These are phyloP conservation scores for Sylvilagus floridanus DNA, from an alignment of 2,797 vertebrate genomes.

Conservation along the genomic window DNA sequence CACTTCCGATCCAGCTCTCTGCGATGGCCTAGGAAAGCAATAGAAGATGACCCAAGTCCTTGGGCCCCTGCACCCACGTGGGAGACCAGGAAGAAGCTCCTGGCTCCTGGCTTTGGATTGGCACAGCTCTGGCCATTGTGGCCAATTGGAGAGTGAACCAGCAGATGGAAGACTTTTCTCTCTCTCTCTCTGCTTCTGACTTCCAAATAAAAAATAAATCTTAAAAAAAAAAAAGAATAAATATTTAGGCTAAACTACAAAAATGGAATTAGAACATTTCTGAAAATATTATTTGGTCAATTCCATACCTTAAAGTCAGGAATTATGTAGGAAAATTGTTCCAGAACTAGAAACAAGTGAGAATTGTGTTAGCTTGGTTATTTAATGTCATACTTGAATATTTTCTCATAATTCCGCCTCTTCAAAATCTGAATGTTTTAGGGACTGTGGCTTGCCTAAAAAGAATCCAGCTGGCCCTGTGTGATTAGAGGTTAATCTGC, in stretches of 20 bases:
- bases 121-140: too few relatives aligned
- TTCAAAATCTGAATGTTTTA: background rate
- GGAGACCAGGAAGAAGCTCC: too few relatives aligned
- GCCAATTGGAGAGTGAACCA: too few relatives aligned
- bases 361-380: background rate
- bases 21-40: too few relatives aligned
- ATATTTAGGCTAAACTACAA: background rate
- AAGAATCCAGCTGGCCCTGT: background rate
- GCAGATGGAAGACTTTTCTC: too few relatives aligned
- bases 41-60: too few relatives aligned
- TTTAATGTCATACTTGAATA: background rate
- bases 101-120: too few relatives aligned
- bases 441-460: background rate
- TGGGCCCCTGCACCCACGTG: too few relatives aligned
- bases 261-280: constrained; percentile 10
- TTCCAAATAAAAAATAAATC: too few relatives aligned
- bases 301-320: background rate
- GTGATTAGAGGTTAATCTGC: background rate
- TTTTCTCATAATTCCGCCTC: background rate
- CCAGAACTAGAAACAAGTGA: background rate
- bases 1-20: too few relatives aligned
- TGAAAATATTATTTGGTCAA: background rate
- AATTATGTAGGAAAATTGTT: background rate
- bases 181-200: too few relatives aligned
- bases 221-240: background rate